phyloP scores from a whole-genome alignment of 2,888 invertebrate genomes.

The Cynaeus angustus region DNA sequence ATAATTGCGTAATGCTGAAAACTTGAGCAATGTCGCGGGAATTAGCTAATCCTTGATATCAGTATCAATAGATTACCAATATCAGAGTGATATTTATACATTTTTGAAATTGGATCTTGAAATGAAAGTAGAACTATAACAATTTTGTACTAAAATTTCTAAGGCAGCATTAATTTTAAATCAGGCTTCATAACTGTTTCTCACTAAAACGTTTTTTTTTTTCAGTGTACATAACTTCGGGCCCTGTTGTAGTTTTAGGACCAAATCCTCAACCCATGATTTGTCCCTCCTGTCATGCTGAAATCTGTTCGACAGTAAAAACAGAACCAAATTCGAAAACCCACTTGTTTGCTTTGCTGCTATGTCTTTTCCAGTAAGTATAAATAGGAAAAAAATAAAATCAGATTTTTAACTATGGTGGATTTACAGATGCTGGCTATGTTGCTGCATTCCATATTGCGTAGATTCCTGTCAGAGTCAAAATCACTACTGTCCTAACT shows the following conservation, averaged over 20 bases:
- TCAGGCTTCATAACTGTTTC: no score
- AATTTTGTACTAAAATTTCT: no score
- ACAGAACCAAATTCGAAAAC: constrained; percentile 71
- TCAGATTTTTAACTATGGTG: no score
- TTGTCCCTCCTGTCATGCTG: constrained; percentile 72
- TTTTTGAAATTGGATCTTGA: no score
- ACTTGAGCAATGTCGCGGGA: no score
- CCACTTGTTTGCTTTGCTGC: constrained; percentile 71
- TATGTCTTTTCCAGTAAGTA: constrained; percentile 71
- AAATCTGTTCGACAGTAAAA: constrained; percentile 69
- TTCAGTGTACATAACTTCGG: constrained; percentile 49
- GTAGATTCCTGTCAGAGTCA: constrained; percentile 70
- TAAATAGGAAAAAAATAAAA: background rate
- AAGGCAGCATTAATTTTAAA: no score
- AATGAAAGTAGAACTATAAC: no score
- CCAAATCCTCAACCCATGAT: constrained; percentile 63
- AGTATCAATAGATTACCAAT: no score
- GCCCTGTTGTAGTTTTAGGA: constrained; percentile 61
- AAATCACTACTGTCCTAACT: constrained; percentile 73
- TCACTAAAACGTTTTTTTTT: constrained; percentile 6
- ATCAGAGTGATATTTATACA: no score
- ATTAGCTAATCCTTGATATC: no score
- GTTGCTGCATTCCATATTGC: constrained; percentile 72
- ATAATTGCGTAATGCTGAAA: no score
- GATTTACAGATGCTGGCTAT: constrained; percentile 69